Evolutionary conservation across 1,140 invertebrate species (phyloP).

Genomic region (Spodoptera litura): DNA sequence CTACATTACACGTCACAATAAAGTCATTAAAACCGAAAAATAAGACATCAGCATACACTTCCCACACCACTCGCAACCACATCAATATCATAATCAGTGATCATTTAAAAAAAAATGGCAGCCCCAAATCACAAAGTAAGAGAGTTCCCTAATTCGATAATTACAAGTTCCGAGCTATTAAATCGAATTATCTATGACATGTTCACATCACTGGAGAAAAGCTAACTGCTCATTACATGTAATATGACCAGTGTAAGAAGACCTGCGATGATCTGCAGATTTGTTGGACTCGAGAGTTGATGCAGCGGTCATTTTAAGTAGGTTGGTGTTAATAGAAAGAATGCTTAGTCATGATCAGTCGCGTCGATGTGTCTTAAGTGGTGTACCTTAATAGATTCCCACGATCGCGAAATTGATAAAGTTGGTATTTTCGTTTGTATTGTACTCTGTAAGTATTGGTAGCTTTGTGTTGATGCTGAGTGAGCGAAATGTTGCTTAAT

Average conservation of each 20-base stretch:
- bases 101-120: conserved; percentile 39
- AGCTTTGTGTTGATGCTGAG: neutral
- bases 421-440: conserved; percentile 5
- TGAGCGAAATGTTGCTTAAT: conserved; percentile 2
- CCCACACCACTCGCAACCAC: conserved; percentile 14
- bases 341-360: conserved; percentile 73
- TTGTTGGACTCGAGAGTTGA: conserved; percentile 37
- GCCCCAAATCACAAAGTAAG: conserved; percentile 36
- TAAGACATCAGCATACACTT: neutral
- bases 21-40: conserved; percentile 1
- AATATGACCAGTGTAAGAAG: conserved; percentile 59
- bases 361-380: conserved; percentile 68
- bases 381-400: conserved; percentile 67
- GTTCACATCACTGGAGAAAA: conserved; percentile 76
- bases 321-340: conserved; percentile 69
- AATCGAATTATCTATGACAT: conserved; percentile 83
- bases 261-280: conserved; percentile 39
- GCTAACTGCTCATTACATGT: conserved; percentile 78
- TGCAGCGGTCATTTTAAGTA: conserved; percentile 53
- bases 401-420: conserved; percentile 82
- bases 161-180: conserved; percentile 75
- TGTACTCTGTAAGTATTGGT: neutral
- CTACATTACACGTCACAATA: neutral
- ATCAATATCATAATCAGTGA: conserved; percentile 16
- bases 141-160: conserved; percentile 79